Percentiles rank a stretch among this genome's conserved stretches.
Conservation (phyloP, 2,888 invertebrate species). For the Mimumesa dahlbomi region DNA sequence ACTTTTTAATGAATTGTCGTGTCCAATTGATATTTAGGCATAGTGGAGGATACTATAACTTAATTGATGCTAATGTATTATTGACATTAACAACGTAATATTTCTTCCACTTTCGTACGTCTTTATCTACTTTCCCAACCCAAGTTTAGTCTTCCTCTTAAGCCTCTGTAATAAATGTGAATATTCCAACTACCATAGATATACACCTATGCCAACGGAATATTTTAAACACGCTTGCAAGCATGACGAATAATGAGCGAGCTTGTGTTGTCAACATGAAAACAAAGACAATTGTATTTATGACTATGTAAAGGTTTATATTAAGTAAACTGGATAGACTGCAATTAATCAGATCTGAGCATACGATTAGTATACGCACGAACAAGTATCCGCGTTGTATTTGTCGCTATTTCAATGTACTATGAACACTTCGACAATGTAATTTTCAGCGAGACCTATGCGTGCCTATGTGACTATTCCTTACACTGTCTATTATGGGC, state of each 20-base stretch:
- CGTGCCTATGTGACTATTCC: constrained; percentile 29
- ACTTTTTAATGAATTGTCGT: constrained; percentile 16
- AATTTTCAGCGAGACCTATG: constrained; percentile 23
- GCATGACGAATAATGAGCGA: constrained; percentile 30
- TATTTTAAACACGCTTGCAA: constrained; percentile 26
- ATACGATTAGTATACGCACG: constrained; percentile 11
- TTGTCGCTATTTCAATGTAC: constrained; percentile 31
- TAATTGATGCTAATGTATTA: constrained; percentile 22
- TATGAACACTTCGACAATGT: constrained; percentile 25
- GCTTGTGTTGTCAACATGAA: constrained; percentile 34
- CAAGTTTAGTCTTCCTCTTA: constrained; percentile 54
- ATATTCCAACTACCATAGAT: constrained; percentile 11
- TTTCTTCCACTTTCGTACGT: constrained; percentile 47
- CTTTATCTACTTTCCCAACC: constrained; percentile 30
- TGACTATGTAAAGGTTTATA: not conserved
- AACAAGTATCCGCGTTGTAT: constrained; percentile 17
- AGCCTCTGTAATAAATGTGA: constrained; percentile 29
- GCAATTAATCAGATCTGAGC: constrained; percentile 28
- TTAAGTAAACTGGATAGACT: constrained; percentile 15
- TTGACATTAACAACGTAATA: constrained; percentile 17
- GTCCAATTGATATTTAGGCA: constrained; percentile 30
- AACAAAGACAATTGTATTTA: not conserved
- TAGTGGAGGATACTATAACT: constrained; percentile 24
- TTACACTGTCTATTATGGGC: constrained; percentile 36
- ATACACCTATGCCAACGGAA: constrained; percentile 7